Evolutionary conservation across 2,113 vertebrate genomes (phyloP).

Genomic region (Cettia cetti): DNA sequence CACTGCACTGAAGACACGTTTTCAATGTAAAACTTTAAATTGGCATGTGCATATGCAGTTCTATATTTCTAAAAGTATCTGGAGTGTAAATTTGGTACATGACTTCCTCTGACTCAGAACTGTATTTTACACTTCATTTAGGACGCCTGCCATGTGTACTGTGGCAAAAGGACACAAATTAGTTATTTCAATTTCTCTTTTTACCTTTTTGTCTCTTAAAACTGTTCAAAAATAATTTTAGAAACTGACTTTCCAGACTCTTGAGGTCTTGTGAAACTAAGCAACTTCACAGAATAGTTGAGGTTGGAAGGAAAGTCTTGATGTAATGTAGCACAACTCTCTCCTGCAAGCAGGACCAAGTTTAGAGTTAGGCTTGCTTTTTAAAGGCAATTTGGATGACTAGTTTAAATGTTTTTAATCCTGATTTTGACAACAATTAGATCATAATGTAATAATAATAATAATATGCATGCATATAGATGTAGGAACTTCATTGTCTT

Average conservation of each 20-base stretch:
- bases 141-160: neutral
- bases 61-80: neutral
- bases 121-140: neutral
- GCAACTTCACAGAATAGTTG: neutral
- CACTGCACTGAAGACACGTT: neutral
- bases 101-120: neutral
- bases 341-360: neutral
- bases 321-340: neutral
- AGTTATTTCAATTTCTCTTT: neutral
- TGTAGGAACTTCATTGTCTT: neutral
- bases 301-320: neutral
- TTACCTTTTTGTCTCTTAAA: neutral
- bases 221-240: neutral
- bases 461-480: neutral
- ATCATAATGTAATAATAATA: neutral
- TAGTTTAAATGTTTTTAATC: neutral
- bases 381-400: neutral
- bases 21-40: neutral
- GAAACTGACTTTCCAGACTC: neutral
- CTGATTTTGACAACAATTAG: neutral
- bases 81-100: neutral
- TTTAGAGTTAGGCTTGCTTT: neutral
- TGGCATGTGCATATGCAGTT: neutral
- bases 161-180: neutral
- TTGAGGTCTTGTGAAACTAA: neutral